phyloP scores from a whole-genome alignment of 2,797 vertebrate genomes.

The Catharus ustulatus region DNA sequence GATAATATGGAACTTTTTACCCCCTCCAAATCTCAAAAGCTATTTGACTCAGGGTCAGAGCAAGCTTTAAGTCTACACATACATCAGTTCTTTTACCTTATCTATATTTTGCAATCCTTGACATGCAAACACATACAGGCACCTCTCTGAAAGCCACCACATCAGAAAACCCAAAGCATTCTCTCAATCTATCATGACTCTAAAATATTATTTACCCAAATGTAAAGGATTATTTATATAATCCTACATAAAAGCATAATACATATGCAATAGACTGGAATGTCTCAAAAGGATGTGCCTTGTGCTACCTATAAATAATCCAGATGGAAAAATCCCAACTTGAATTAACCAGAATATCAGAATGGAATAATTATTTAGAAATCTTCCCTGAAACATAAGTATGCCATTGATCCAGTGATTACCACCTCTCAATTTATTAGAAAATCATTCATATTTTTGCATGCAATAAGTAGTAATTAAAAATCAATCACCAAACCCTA shows the following conservation, averaged over 20 bases:
- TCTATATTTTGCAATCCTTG: not conserved
- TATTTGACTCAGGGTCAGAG: not conserved
- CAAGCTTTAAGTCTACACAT: rapidly evolving
- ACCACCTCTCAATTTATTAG: not conserved
- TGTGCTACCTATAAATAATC: not conserved
- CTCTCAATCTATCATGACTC: not conserved
- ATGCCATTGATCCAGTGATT: not conserved
- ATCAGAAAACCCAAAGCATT: not conserved
- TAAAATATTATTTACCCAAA: not conserved
- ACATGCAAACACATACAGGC: not conserved
- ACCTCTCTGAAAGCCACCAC: not conserved
- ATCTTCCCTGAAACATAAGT: not conserved
- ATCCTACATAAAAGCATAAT: not conserved
- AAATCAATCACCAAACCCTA: not conserved
- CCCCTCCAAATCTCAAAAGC: not conserved
- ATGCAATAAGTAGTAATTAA: not conserved
- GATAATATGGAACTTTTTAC: not conserved
- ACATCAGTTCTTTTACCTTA: not conserved
- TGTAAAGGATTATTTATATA: not conserved
- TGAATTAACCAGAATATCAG: not conserved
- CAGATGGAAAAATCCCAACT: not conserved
- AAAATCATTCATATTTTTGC: not conserved
- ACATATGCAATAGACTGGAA: not conserved
- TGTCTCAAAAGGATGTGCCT: not conserved
- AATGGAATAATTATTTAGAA: not conserved